Base-by-base conservation (phyloP, 1,140 invertebrate genomes). In the Harlomillsia oculata region DNA sequence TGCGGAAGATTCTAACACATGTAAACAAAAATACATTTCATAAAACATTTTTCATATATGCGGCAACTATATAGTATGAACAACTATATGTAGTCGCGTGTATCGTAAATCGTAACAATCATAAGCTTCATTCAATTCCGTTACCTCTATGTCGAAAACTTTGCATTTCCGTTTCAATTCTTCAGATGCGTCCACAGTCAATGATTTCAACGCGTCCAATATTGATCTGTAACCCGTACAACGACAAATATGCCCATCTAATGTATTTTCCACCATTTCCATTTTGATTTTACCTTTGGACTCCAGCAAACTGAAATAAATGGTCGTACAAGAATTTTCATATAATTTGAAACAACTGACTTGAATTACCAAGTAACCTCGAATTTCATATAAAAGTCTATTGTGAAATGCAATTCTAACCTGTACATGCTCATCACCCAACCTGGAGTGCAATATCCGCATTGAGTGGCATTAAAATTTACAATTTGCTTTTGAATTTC, bases 171-270 rank as follows among this genome's bases (percentile, higher is more conserved):
- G 64, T 21, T 74, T 68, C 20, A 77, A 66, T 20, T 75, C 56
- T 1, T 71, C 66, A 18, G 70, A 66, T 1, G 78, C 77, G 65
- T 87, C 82, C 1, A 65, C 69, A 1, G 81, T 80, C 55, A 85
- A 82, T 2, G 82, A 79, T 70, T 89, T 89, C 67, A 89, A 89
- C 21, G 85, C 78, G 39, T 61, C 59, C 20, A 77, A 60, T 62
- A 78, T 78, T 18, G 76, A 72, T 26, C 76, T 59, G 62, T 77
- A 78, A 5, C 76, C 76, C 8, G 76, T 77, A 54, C 76, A 78
- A 14, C 76, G 71, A 51, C 76, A 77, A 3, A 77, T 65, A 65
- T 78, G 77, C 25, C 76, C 75, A 59, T 70, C 69, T 21, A 73
- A 56, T 8, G 51, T 59, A 11, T 69, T 56, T 41, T 73, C 69